A percentile compares a stretch with the other conserved stretches of the same genome.
phyloP scores from a whole-genome alignment of 2,888 invertebrate genomes.

The Muschampia plurimacula region DNA sequence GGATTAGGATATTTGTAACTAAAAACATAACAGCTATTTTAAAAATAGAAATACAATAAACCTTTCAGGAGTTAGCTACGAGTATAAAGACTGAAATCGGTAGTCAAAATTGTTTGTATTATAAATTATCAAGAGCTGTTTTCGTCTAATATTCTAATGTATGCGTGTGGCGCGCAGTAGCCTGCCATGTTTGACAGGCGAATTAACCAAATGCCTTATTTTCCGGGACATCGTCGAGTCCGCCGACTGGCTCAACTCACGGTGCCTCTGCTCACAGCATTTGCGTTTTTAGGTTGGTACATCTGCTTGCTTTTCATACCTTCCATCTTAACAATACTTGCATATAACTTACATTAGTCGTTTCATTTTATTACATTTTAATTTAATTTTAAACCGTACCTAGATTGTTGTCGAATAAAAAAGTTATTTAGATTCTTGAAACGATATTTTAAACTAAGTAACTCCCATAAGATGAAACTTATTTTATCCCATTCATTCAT shows the following conservation, averaged over 20 bases:
- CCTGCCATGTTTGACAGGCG: slow-evolving; percentile 48
- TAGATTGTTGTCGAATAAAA: no score
- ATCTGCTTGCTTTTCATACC: slow-evolving; percentile 63
- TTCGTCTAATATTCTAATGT: slow-evolving; percentile 41
- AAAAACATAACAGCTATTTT: slow-evolving; percentile 43
- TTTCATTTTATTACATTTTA: not conserved
- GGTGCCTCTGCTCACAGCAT: slow-evolving; percentile 83
- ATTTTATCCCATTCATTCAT: not conserved
- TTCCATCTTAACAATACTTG: slow-evolving; percentile 15
- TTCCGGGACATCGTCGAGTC: slow-evolving; percentile 75
- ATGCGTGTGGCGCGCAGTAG: slow-evolving; percentile 49
- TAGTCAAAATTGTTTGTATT: not conserved
- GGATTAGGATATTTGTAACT: slow-evolving; percentile 36
- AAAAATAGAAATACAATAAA: slow-evolving; percentile 35
- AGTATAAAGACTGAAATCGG: not conserved
- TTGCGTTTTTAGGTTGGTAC: slow-evolving; percentile 84
- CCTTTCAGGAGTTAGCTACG: not conserved
- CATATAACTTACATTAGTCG: not conserved
- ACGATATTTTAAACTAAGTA: not conserved
- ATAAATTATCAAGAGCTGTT: slow-evolving; percentile 16
- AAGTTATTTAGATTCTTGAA: not conserved
- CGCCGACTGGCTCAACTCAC: slow-evolving; percentile 71
- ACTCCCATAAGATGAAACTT: not conserved
- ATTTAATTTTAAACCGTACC: no score
- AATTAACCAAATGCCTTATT: slow-evolving; percentile 76